These are phyloP conservation scores for Argynnis bischoffii DNA, from an alignment of 2,888 invertebrate genomes.

Conservation along the genomic window DNA sequence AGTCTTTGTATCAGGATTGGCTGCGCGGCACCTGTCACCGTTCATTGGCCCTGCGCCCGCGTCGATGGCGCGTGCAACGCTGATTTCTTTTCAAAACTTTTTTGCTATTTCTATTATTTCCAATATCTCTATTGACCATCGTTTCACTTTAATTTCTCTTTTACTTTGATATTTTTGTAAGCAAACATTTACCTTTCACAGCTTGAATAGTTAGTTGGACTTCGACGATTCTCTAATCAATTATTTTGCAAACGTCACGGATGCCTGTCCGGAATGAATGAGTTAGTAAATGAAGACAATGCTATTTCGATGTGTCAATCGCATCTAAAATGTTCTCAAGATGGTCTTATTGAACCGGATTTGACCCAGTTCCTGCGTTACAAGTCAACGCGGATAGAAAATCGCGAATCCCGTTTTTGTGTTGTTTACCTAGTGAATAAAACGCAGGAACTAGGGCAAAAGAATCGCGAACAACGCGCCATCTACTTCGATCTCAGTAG, in stretches of 20 bases:
- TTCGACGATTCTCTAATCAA: not conserved
- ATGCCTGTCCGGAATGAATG: slow-evolving; percentile 1
- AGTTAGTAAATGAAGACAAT: slow-evolving; percentile 24
- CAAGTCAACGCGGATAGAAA: slow-evolving; percentile 42
- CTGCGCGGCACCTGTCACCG: slow-evolving; percentile 70
- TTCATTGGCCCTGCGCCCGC: slow-evolving; percentile 71
- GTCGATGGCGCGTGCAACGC: slow-evolving; percentile 62
- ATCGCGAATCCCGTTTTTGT: slow-evolving; percentile 42
- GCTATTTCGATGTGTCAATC: slow-evolving; percentile 41
- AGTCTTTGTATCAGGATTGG: slow-evolving; percentile 56
- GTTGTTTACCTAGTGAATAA: slow-evolving; percentile 42
- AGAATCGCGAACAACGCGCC: slow-evolving; percentile 44
- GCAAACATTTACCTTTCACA: not conserved
- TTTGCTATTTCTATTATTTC: slow-evolving; percentile 51
- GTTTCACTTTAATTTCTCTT: not conserved
- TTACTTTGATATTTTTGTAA: not conserved
- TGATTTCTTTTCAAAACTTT: slow-evolving; percentile 50
- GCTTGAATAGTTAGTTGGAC: not conserved
- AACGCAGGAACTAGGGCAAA: slow-evolving; percentile 48
- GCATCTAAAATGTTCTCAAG: slow-evolving; percentile 35
- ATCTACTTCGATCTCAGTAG: slow-evolving; percentile 41
- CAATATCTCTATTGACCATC: not conserved
- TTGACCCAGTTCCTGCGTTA: slow-evolving; percentile 43
- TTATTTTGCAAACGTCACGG: not conserved
- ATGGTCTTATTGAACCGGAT: slow-evolving; percentile 45